Evolutionary conservation across 2,113 vertebrate genomes (phyloP).

Genomic region (Apaloderma vittatum): DNA sequence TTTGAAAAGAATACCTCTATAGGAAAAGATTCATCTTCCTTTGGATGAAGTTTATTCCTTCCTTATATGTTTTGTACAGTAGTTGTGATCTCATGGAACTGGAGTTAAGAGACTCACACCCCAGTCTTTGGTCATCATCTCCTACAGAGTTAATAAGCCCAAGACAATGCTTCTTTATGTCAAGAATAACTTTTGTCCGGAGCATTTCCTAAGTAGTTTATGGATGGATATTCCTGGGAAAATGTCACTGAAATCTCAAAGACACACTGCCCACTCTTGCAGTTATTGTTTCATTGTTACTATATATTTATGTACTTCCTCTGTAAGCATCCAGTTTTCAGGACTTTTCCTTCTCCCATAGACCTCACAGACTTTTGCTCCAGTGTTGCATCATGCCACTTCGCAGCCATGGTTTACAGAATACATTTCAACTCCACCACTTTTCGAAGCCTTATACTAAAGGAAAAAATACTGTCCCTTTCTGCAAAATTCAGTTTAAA

Average conservation of each 20-base stretch:
- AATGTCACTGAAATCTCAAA: neutral
- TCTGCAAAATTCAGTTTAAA: neutral
- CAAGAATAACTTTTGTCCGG: neutral
- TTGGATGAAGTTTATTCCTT: neutral
- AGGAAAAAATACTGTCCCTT: neutral
- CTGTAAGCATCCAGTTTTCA: neutral
- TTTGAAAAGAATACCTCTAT: neutral
- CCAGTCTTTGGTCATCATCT: neutral
- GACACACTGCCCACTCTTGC: neutral
- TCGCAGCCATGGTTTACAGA: neutral
- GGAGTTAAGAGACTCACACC: neutral
- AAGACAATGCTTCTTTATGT: slow-evolving; percentile 4
- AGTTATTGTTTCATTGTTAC: neutral
- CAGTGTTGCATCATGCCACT: neutral
- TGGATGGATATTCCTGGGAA: neutral
- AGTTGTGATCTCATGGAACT: neutral
- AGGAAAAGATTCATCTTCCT: neutral
- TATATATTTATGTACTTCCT: neutral
- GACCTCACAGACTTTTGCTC: neutral
- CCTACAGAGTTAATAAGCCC: neutral
- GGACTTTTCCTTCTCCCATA: neutral
- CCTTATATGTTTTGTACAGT: neutral
- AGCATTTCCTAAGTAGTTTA: neutral
- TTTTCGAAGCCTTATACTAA: neutral
- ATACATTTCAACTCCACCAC: neutral